These are phyloP conservation scores for Notodonta dromedarius DNA, from an alignment of 2,888 invertebrate genomes.

Conservation along the genomic window DNA sequence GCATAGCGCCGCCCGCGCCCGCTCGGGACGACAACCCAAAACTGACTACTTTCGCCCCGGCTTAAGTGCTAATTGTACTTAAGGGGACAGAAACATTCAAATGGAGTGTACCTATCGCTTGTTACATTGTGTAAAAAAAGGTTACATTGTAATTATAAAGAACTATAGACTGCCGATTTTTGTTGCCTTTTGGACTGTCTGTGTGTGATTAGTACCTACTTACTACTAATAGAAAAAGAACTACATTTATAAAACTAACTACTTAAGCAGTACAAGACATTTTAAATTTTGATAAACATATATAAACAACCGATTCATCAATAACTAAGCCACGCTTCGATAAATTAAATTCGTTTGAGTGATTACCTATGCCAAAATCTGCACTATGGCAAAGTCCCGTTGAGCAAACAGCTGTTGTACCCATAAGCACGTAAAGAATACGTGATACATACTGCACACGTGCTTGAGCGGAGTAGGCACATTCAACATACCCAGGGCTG, in stretches of 20 bases:
- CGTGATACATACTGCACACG: constrained; percentile 1
- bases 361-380: constrained; percentile 4
- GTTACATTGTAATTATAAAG: constrained; percentile 1
- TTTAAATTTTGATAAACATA: background rate
- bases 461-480: constrained; percentile 2
- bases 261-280: background rate
- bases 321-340: background rate
- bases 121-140: constrained; percentile 7
- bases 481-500: background rate
- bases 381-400: constrained; percentile 4
- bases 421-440: constrained; percentile 4
- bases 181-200: background rate
- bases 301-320: background rate
- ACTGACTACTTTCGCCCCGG: constrained; percentile 49
- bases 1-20: constrained; percentile 46
- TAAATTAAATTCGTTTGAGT: background rate
- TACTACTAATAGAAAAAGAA: too few relatives aligned
- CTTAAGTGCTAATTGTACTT: constrained; percentile 55
- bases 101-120: constrained; percentile 29
- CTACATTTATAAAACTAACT: background rate
- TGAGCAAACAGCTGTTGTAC: constrained; percentile 3
- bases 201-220: background rate
- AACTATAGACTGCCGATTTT: background rate
- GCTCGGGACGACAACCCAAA: constrained; percentile 46
- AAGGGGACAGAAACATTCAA: constrained; percentile 48